Percentiles rank a stretch among this genome's conserved stretches.
These are phyloP conservation scores for Drosophila rellima DNA, from an alignment of 2,888 invertebrate species.

Conservation along the genomic window DNA sequence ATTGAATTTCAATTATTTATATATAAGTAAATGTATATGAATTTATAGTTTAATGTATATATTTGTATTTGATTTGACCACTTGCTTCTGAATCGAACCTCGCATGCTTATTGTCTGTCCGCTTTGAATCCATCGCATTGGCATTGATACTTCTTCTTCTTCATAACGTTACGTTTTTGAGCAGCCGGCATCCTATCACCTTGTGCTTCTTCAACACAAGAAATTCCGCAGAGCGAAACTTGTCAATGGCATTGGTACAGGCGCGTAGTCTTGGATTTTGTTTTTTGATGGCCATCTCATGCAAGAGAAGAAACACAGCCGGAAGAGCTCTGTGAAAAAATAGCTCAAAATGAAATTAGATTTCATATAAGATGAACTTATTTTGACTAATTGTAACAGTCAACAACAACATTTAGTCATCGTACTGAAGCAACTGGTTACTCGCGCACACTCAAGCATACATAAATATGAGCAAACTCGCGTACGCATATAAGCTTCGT, in stretches of 20 bases:
- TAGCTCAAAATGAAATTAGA: conserved; percentile 19
- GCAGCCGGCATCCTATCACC: conserved; percentile 62
- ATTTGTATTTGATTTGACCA: conserved; percentile 11
- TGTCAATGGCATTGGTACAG: conserved; percentile 65
- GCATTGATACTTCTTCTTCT: conserved; percentile 26
- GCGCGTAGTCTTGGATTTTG: conserved; percentile 41
- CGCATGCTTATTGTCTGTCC: conserved; percentile 39
- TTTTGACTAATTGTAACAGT: conserved; percentile 22
- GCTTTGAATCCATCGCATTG: conserved; percentile 49
- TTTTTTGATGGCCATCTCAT: conserved; percentile 25
- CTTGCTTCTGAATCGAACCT: conserved; percentile 32
- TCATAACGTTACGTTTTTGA: conserved; percentile 51
- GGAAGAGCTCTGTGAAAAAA: conserved; percentile 32
- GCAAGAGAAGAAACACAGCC: conserved; percentile 14
- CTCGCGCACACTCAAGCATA: background rate
- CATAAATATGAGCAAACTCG: conserved; percentile 1
- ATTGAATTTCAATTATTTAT: background rate
- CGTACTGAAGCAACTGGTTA: conserved; percentile 19
- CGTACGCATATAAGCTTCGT: conserved; percentile 25
- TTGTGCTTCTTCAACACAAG: conserved; percentile 49
- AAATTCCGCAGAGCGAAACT: conserved; percentile 50
- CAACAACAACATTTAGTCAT: conserved; percentile 11
- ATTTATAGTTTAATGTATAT: background rate
- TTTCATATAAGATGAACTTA: conserved; percentile 15
- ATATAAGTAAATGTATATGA: background rate